Evolutionary conservation across 2,797 vertebrate species (phyloP), one percentile per base, ranked within the genome.

Genomic region (Tarsius wallacei): DNA sequence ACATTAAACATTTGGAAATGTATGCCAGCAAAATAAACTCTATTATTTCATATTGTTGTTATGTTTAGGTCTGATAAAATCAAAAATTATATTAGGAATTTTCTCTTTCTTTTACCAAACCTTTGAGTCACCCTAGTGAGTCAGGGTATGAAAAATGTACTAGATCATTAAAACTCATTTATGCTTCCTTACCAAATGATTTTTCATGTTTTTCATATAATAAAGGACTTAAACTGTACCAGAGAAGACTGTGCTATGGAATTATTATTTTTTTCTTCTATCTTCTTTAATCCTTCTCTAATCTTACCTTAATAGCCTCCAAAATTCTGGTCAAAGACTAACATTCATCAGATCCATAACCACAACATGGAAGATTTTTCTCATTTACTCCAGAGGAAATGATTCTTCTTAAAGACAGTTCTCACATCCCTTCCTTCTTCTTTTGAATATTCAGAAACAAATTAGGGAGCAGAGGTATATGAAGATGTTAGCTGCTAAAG

Each of bases 141-240:
- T 94, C 10, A 84, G 16, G 51, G 16, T 76, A 84, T 63, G 63
- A 90, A 86, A 89, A 96, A 74, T 51, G 9, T 74, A 33, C n/a
- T 77, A 53, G 78, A 64, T 89, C 28, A 36, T 82, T 33, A 95
- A 94, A 22, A 94, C 36, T 87, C 47, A 28, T 19, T 82, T n/a
- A 33, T 3, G 63, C 31, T 82, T 96, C n/a, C 80, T 49, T 15
- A 74, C 4, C 63, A 47, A 92, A 85, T 87, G 28, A 61, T 36
- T 88, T 78, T 71, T n/a, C 57, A 55, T 76, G 24, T 55, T 78
- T 92, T 91, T 21, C 21, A 82, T 96, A 42, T 87, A 95, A 97
- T 97, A 96, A 98, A 97, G 42, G 28, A 55, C 51, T 70, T 91
- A 87, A 57, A 68, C 36, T 84, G 0, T 59, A 63, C 53, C 22